Evolutionary conservation across 1,140 invertebrate species (phyloP).

Genomic region (Stegodyphus dumicola): DNA sequence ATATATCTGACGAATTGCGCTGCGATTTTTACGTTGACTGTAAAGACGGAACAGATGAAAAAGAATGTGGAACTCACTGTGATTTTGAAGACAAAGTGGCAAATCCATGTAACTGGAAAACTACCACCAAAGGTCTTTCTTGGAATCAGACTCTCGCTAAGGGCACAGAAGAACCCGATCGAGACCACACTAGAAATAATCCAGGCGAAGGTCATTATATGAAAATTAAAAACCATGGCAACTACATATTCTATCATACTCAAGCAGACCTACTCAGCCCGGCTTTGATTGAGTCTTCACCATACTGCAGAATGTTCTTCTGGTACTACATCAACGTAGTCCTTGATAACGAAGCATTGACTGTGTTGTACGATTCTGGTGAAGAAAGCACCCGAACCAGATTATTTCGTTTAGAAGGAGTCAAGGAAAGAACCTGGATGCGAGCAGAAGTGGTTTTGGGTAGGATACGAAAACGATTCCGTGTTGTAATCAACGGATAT

Average conservation of each 20-base stretch:
- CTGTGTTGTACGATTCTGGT: slow-evolving; percentile 26
- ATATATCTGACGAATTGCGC: slow-evolving; percentile 44
- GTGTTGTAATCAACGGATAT: slow-evolving; percentile 35
- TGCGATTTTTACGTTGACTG: slow-evolving; percentile 63
- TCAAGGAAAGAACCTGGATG: slow-evolving; percentile 33
- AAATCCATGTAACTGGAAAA: slow-evolving; percentile 51
- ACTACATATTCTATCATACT: neutral
- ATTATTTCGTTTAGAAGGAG: slow-evolving; percentile 23
- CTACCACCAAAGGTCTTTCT: neutral
- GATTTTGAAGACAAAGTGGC: slow-evolving; percentile 51
- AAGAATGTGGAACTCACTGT: slow-evolving; percentile 50
- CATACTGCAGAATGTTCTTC: slow-evolving; percentile 48
- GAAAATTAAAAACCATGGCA: neutral
- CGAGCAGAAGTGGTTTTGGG: slow-evolving; percentile 48
- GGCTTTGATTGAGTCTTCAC: slow-evolving; percentile 23
- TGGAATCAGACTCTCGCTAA: slow-evolving; percentile 31
- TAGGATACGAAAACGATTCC: slow-evolving; percentile 53
- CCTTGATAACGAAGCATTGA: neutral
- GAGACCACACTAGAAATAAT: slow-evolving; percentile 48
- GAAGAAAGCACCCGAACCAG: neutral
- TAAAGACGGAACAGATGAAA: slow-evolving; percentile 57
- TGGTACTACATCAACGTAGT: slow-evolving; percentile 50
- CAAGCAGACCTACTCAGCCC: slow-evolving; percentile 42
- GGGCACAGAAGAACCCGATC: neutral
- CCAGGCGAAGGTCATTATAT: slow-evolving; percentile 45